Evolutionary conservation across 2,113 vertebrate species (phyloP).

Genomic region (Callocephalon fimbriatum): DNA sequence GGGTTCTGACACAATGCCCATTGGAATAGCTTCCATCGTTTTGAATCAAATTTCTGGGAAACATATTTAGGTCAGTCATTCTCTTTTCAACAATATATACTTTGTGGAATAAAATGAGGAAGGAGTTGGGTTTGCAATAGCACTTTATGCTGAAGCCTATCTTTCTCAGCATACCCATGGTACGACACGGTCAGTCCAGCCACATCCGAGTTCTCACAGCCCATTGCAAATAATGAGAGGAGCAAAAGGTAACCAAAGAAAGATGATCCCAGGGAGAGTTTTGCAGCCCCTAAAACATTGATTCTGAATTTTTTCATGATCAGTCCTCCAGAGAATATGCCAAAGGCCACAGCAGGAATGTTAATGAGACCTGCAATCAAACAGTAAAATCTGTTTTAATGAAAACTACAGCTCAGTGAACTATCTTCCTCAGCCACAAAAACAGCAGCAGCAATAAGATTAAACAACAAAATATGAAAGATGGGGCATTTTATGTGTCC

Average conservation of each 20-base stretch:
- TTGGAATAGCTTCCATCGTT: background rate
- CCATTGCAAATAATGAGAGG: constrained; percentile 84
- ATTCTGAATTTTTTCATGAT: constrained; percentile 90
- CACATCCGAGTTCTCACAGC: constrained; percentile 88
- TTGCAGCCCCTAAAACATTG: constrained; percentile 84
- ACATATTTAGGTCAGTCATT: background rate
- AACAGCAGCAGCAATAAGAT: background rate
- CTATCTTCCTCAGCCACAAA: background rate
- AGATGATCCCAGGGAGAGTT: constrained; percentile 86
- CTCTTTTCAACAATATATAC: background rate
- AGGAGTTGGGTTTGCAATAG: background rate
- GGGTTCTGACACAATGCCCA: fast-evolving
- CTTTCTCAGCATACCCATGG: constrained; percentile 77
- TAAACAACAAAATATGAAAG: background rate
- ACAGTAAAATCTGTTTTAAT: background rate
- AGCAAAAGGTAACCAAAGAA: constrained; percentile 88
- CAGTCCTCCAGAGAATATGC: constrained; percentile 91
- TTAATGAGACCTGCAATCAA: constrained; percentile 86
- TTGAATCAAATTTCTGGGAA: background rate
- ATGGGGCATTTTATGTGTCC: background rate
- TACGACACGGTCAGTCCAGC: constrained; percentile 89
- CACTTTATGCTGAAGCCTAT: background rate
- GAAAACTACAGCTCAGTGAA: background rate
- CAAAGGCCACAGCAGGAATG: constrained; percentile 92
- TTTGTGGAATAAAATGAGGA: background rate